Conservation (phyloP, 2,113 vertebrate species). For the Engystomops pustulosus region DNA sequence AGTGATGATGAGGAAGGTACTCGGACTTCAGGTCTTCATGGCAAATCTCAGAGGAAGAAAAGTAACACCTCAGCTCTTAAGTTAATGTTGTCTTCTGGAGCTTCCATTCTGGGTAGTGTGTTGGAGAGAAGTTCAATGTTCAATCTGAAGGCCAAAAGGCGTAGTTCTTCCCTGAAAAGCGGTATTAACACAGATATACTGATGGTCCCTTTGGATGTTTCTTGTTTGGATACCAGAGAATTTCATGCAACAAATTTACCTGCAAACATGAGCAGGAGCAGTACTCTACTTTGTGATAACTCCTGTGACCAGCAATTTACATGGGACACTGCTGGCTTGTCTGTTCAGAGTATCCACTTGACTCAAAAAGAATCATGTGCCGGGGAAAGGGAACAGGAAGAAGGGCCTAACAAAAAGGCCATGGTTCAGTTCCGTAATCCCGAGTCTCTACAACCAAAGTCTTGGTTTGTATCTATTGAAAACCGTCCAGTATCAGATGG, state of each 20-base stretch:
- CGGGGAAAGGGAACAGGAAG: background rate
- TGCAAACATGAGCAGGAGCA: conserved; percentile 25
- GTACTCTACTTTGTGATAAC: conserved; percentile 33
- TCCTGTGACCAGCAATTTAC: conserved; percentile 42
- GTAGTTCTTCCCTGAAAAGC: conserved; percentile 56
- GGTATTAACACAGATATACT: background rate
- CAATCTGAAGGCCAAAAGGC: conserved; percentile 37
- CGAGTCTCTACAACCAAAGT: conserved; percentile 26
- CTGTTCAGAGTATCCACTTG: background rate
- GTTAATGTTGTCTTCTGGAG: conserved; percentile 10
- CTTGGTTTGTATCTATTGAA: conserved; percentile 54
- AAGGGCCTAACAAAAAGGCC: background rate
- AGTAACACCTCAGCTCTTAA: background rate
- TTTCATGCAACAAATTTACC: background rate
- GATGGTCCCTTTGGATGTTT: conserved; percentile 26
- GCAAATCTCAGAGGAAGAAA: background rate
- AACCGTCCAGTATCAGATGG: conserved; percentile 41
- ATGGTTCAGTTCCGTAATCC: conserved; percentile 39
- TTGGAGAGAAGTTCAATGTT: conserved; percentile 25
- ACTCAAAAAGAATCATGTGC: conserved; percentile 30
- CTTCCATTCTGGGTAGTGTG: background rate
- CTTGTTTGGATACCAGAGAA: background rate
- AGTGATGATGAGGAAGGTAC: conserved; percentile 34
- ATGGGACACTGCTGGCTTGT: conserved; percentile 15
- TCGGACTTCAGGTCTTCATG: background rate